Base-by-base conservation (phyloP, 2,113 vertebrate species). In the Paradoxurus hermaphroditus region DNA sequence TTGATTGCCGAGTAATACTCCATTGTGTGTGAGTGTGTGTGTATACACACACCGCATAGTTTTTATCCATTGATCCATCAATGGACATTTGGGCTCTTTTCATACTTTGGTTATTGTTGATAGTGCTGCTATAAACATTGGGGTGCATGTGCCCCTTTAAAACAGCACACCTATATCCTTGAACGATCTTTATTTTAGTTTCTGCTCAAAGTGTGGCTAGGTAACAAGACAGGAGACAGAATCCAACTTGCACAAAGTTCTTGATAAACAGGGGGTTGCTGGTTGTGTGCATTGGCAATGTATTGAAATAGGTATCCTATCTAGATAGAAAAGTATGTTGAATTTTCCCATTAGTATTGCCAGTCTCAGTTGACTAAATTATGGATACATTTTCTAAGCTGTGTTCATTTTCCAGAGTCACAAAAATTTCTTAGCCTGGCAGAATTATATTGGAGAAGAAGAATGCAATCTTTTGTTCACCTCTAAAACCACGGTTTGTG, bases 181-280 rank as follows among this genome's bases (percentile, higher is more conserved):
- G 21, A 92, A 67, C 41, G 86, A 90, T n/a, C 16, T 90, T 84
- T 56, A 62, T 70, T 81, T 96, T 92, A n/a, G 34, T 86, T 96
- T 79, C n/a, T 92, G 27, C 25, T 9, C 46, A 75, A 51, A 39
- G 3, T 56, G 16, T 53, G 21, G 21, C 16, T 53, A 72, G 65
- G 86, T 82, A 85, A 62, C 8, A 88, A 91, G 75, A 23, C 0
- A 72, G 63, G 83, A 94, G 31, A 46, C 16, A 90, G 63, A 65
- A 95, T 27, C n/a, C 1, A 27, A 72, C 41, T 88, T 95, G 36
- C 11, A 90, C 16, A 90, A 14, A 92, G 49, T 63, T 79, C 41
- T 90, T 59, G 63, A 68, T 36, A 56, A 44, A 41, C 59, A 59
- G 21, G 63, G 25, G 9, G 5, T 75, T 34, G 13, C 27, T 95